Conservation (phyloP, 2,797 vertebrate genomes). For the Hemitrygon akajei region DNA sequence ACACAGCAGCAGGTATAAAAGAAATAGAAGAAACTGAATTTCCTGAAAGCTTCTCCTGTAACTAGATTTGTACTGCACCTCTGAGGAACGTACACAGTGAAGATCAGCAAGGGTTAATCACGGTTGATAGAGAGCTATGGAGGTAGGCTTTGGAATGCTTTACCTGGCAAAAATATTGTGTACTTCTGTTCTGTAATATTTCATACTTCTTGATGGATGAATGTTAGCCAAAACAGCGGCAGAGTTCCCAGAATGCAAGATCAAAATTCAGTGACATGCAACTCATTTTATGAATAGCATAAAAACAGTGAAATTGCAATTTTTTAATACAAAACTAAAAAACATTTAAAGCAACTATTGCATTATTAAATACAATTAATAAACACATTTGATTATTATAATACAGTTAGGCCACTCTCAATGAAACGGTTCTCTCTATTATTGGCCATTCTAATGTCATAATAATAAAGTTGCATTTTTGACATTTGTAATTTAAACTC, state of each 20-base stretch:
- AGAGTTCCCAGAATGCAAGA: not conserved
- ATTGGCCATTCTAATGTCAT: not conserved
- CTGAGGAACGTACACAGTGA: not conserved
- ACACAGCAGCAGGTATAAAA: not conserved
- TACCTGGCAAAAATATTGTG: not conserved
- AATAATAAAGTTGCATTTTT: not conserved
- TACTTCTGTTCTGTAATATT: not conserved
- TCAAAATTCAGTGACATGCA: not conserved
- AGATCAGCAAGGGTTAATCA: not conserved
- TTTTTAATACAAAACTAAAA: not conserved
- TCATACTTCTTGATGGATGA: not conserved
- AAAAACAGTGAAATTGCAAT: not conserved
- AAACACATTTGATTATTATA: not conserved
- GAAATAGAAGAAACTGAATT: not conserved
- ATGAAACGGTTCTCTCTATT: not conserved
- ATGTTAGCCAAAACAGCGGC: not conserved
- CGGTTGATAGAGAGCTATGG: not conserved
- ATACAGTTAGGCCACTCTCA: not conserved
- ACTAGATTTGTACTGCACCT: not conserved
- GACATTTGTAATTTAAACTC: not conserved
- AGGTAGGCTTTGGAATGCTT: not conserved
- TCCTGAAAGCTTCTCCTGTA: not conserved
- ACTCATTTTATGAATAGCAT: not conserved
- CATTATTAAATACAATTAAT: not conserved
- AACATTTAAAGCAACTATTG: not conserved